Conservation (phyloP, 2,888 invertebrate genomes). For the Macrophya alboannulata region DNA sequence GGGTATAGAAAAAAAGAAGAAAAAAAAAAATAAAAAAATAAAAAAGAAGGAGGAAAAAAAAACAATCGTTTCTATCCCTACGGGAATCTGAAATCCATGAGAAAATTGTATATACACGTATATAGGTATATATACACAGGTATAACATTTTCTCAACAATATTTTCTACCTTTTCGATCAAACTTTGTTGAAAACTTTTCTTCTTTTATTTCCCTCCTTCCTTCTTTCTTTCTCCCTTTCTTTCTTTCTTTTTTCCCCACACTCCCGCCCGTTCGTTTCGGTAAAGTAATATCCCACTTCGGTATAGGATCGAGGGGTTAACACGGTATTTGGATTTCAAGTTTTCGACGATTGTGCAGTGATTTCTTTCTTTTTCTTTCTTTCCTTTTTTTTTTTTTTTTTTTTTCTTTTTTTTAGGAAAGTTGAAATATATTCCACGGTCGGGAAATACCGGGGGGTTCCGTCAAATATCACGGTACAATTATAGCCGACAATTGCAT, state of each 20-base stretch:
- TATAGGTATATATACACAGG: not conserved
- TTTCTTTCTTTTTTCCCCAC: not conserved
- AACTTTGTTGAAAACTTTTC: slow-evolving; percentile 6
- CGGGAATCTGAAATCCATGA: slow-evolving; percentile 30
- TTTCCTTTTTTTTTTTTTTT: not conserved
- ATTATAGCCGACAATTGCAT: too few relatives aligned
- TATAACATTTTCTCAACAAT: not conserved
- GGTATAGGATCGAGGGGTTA: slow-evolving; percentile 13
- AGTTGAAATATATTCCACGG: too few relatives aligned
- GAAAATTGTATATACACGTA: not conserved
- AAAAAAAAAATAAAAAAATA: not conserved
- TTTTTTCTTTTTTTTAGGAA: not conserved
- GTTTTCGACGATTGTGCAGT: not conserved
- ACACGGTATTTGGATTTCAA: not conserved
- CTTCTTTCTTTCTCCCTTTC: not conserved
- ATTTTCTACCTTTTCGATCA: slow-evolving; percentile 33
- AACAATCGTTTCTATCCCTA: slow-evolving; percentile 29
- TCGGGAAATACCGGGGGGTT: too few relatives aligned
- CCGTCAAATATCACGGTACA: too few relatives aligned
- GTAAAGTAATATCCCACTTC: not conserved
- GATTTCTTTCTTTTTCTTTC: not conserved
- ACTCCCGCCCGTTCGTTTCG: not conserved
- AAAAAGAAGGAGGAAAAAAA: not conserved
- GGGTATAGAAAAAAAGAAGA: not conserved
- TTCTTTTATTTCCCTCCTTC: not conserved